A percentile compares a stretch with the other conserved stretches of the same genome.
Evolutionary conservation across 2,797 vertebrate genomes (phyloP).

Genomic region (Megaceryle alcyon): DNA sequence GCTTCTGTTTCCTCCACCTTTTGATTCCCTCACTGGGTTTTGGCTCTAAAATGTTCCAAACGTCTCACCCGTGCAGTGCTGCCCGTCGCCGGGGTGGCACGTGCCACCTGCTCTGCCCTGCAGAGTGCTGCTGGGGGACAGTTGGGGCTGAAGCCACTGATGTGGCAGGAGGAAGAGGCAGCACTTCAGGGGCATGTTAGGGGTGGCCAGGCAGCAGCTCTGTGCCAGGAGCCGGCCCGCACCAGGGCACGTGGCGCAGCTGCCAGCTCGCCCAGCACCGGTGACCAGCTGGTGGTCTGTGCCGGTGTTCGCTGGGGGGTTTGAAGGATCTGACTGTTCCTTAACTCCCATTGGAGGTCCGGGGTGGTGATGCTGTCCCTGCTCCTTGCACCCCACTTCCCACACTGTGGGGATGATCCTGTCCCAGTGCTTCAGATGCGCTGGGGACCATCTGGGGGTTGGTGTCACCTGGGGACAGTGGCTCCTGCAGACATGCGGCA

Average conservation of each 20-base stretch:
- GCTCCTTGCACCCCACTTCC: not conserved
- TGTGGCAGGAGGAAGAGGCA: rapidly evolving
- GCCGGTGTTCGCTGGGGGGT: rapidly evolving
- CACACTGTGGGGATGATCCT: not conserved
- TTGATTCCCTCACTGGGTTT: rapidly evolving
- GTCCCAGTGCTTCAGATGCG: rapidly evolving
- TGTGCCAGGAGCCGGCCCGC: not conserved
- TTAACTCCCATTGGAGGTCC: not conserved
- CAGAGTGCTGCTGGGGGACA: rapidly evolving
- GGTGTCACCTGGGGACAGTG: not conserved
- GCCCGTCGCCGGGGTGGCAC: not conserved
- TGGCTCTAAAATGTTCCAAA: rapidly evolving
- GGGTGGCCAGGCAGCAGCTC: not conserved
- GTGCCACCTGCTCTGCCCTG: not conserved
- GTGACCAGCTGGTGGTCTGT: slow-evolving; percentile 36
- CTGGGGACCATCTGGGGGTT: not conserved
- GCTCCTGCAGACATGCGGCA: not conserved
- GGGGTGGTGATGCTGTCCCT: not conserved
- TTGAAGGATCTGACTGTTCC: not conserved
- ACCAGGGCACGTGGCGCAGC: not conserved
- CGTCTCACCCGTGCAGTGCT: rapidly evolving
- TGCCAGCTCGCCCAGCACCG: not conserved
- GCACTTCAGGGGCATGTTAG: rapidly evolving
- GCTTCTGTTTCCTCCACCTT: not conserved
- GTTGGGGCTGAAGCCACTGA: not conserved